Conservation (phyloP, 2,888 invertebrate species). For the Agonopterix subpropinquella region DNA sequence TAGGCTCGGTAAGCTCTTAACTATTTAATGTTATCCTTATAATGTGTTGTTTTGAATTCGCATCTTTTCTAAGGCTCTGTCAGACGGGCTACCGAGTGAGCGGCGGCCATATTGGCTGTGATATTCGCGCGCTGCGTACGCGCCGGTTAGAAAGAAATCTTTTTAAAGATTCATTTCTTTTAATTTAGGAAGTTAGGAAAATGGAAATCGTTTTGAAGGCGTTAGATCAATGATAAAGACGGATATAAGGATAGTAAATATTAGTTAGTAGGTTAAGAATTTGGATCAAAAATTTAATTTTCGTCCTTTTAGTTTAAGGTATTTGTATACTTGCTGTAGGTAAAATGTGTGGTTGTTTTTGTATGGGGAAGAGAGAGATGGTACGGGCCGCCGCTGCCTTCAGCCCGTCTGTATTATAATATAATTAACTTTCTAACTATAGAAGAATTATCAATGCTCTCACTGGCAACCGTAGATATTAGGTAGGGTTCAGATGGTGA, state of each 20-base stretch:
- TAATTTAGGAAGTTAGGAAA: not conserved
- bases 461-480: conserved; percentile 15
- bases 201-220: not conserved
- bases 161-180: conserved; percentile 15
- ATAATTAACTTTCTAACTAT: conserved; percentile 8
- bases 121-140: conserved; percentile 31
- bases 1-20: no score
- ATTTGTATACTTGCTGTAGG: conserved; percentile 13
- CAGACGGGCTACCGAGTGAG: conserved; percentile 14
- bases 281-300: not conserved
- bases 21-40: no score
- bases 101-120: conserved; percentile 64
- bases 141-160: conserved; percentile 22
- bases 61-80: no score
- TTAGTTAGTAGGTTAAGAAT: no score
- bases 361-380: conserved; percentile 15
- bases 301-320: conserved; percentile 18
- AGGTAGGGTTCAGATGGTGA: no score
- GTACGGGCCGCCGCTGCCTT: conserved; percentile 24
- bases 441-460: conserved; percentile 27
- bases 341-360: conserved; percentile 6
- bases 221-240: not conserved
- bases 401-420: conserved; percentile 3
- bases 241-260: not conserved
- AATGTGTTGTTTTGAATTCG: no score